A percentile compares a stretch with the other conserved stretches of the same genome.
These are phyloP conservation scores for Ips nitidus DNA, from an alignment of 1,140 invertebrate species.

Conservation along the genomic window DNA sequence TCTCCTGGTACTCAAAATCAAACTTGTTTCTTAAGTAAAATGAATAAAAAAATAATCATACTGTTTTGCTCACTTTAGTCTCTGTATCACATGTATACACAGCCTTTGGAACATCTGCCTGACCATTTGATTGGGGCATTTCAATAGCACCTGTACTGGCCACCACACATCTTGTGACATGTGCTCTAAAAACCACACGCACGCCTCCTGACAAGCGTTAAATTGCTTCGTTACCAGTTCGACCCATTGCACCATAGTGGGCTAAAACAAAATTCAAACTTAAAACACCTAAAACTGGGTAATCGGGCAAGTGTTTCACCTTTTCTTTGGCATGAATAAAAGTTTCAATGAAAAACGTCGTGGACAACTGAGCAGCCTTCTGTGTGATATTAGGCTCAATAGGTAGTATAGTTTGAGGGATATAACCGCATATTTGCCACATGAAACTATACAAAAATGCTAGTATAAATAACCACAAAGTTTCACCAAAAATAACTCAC, in stretches of 20 bases:
- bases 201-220: slow-evolving; percentile 85
- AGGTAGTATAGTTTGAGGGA: slow-evolving; percentile 83
- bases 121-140: slow-evolving; percentile 95
- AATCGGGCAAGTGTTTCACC: slow-evolving; percentile 5
- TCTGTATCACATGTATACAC: slow-evolving; percentile 91
- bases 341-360: slow-evolving; percentile 93
- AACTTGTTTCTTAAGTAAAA: no score
- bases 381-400: slow-evolving; percentile 78
- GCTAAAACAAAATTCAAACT: slow-evolving; percentile 56
- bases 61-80: slow-evolving; percentile 63
- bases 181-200: slow-evolving; percentile 89
- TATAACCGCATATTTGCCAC: slow-evolving; percentile 93
- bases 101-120: slow-evolving; percentile 91
- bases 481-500: slow-evolving; percentile 56
- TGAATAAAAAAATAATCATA: no score
- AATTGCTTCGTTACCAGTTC: slow-evolving; percentile 93
- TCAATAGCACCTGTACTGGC: slow-evolving; percentile 88
- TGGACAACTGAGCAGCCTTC: slow-evolving; percentile 83
- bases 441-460: slow-evolving; percentile 72
- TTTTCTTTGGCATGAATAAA: slow-evolving; percentile 97
- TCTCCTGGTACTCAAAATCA: no score
- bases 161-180: slow-evolving; percentile 93
- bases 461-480: background rate
- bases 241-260: slow-evolving; percentile 95
- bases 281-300: background rate